Evolutionary conservation across 2,797 vertebrate genomes (phyloP).

Genomic region (Tympanoctomys barrerae): DNA sequence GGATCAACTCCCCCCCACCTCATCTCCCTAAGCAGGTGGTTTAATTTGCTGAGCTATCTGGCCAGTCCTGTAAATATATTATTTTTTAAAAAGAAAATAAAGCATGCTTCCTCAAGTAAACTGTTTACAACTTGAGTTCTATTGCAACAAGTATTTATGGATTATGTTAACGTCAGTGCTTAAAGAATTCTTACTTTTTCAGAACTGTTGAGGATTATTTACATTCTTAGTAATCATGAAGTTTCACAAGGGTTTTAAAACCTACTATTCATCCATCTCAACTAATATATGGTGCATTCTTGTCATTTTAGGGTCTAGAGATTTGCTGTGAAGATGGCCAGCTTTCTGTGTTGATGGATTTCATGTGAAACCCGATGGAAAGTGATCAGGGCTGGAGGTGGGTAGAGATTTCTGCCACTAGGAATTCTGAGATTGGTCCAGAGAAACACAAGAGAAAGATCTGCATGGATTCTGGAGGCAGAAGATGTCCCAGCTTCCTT

Average conservation of each 20-base stretch:
- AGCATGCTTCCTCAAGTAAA: not conserved
- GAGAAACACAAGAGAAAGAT: not conserved
- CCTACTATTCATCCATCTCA: not conserved
- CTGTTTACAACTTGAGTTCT: not conserved
- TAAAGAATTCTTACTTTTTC: conserved; percentile 36
- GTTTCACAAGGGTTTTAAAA: not conserved
- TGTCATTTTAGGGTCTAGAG: not conserved
- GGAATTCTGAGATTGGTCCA: not conserved
- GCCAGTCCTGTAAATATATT: too few relatives aligned
- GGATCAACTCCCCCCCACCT: too few relatives aligned
- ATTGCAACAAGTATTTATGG: not conserved
- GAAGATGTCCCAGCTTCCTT: not conserved
- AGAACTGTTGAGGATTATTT: not conserved
- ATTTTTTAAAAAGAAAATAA: not conserved
- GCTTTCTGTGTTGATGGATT: not conserved
- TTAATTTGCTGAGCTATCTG: too few relatives aligned
- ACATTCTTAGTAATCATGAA: conserved; percentile 5
- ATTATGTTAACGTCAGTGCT: not conserved
- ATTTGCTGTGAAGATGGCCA: conserved; percentile 25
- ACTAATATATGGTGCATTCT: not conserved
- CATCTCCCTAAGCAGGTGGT: too few relatives aligned
- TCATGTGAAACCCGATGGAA: not conserved
- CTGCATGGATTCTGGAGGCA: fast-evolving
- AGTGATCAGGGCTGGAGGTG: fast-evolving
- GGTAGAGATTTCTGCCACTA: not conserved